Conservation (phyloP, 2,888 invertebrate species). For the Sinohyriopsis cumingii region DNA sequence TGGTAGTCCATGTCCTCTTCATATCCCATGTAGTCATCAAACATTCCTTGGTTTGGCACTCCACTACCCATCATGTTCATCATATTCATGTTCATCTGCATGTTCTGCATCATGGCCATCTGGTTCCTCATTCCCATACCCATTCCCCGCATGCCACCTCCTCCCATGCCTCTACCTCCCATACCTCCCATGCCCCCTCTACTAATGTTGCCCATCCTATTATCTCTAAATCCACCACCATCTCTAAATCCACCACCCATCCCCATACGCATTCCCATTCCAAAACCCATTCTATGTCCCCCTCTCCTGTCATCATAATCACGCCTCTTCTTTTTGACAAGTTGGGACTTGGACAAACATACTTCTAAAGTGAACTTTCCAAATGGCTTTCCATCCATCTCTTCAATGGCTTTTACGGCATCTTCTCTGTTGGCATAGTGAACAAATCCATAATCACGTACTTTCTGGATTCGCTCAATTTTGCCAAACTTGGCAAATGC, state of each 20-base stretch:
- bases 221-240: background rate
- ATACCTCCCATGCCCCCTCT: background rate
- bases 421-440: slow-evolving; percentile 29
- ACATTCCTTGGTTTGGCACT: too few species aligned
- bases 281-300: background rate
- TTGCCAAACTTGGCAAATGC: slow-evolving; percentile 31
- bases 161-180: too few species aligned
- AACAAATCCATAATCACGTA: slow-evolving; percentile 34
- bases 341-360: slow-evolving; percentile 17
- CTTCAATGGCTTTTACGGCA: slow-evolving; percentile 24
- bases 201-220: slow-evolving; percentile 5
- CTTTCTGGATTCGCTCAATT: slow-evolving; percentile 29
- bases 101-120: slow-evolving; percentile 1
- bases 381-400: slow-evolving; percentile 19
- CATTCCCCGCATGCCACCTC: slow-evolving; percentile 1
- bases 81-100: slow-evolving; percentile 5
- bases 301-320: background rate
- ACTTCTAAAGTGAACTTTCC: slow-evolving; percentile 13
- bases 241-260: background rate
- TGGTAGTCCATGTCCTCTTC: too few species aligned
- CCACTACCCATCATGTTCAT: slow-evolving; percentile 3
- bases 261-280: background rate
- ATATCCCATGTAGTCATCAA: too few species aligned
- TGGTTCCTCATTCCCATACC: background rate
- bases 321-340: slow-evolving; percentile 20